Evolutionary conservation across 2,888 invertebrate species (phyloP).

Genomic region (Orthosia gracilis): DNA sequence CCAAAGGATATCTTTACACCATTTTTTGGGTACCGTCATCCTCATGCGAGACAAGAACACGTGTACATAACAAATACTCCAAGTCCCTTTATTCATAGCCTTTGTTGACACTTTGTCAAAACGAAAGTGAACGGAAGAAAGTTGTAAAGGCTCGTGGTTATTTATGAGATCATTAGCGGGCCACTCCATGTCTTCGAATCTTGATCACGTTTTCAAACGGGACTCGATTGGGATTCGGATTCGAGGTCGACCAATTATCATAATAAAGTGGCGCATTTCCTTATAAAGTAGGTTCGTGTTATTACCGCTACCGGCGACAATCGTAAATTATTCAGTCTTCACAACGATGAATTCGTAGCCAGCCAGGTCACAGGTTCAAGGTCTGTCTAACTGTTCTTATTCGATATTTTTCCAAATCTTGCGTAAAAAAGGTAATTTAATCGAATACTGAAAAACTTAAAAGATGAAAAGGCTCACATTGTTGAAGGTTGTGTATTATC

Average conservation of each 20-base stretch:
- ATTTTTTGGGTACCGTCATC: conserved; percentile 65
- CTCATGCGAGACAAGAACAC: conserved; percentile 48
- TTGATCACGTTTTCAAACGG: conserved; percentile 74
- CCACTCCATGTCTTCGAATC: conserved; percentile 74
- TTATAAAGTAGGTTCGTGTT: conserved; percentile 73
- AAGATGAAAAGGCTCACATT: conserved; percentile 24
- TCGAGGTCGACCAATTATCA: conserved; percentile 76
- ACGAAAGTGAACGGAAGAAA: conserved; percentile 57
- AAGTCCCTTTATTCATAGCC: conserved; percentile 47
- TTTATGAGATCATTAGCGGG: conserved; percentile 77
- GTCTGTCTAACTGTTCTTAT: conserved; percentile 28
- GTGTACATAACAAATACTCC: conserved; percentile 47
- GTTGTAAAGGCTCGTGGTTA: conserved; percentile 67
- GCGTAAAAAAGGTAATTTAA: conserved; percentile 6
- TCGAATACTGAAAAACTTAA: conserved; percentile 16
- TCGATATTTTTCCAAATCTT: conserved; percentile 35
- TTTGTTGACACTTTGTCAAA: conserved; percentile 60
- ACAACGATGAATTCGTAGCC: conserved; percentile 48
- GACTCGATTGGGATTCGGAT: conserved; percentile 73
- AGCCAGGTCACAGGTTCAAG: conserved; percentile 42
- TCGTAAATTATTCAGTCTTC: conserved; percentile 71
- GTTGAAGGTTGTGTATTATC: conserved; percentile 4
- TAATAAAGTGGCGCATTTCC: conserved; percentile 77
- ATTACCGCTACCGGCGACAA: conserved; percentile 68
- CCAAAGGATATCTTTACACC: conserved; percentile 78